Evolutionary conservation across 2,888 invertebrate genomes (phyloP).

Genomic region (Habroteleia sp.): DNA sequence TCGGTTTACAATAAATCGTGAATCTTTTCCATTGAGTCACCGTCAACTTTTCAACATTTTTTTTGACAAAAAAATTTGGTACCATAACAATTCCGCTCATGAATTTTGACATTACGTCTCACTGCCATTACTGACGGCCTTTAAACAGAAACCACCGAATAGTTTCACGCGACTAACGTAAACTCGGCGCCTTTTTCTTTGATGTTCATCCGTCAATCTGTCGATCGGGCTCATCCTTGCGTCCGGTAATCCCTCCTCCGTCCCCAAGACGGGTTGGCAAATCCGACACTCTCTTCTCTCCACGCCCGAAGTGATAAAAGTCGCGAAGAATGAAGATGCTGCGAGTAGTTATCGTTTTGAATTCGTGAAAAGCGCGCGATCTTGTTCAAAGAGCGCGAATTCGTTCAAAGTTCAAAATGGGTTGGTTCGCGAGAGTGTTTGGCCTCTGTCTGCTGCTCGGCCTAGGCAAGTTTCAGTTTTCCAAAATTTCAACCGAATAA

Average conservation of each 20-base stretch:
- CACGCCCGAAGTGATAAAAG: constrained; percentile 65
- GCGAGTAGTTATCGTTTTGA: constrained; percentile 61
- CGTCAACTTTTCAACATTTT: too few species aligned
- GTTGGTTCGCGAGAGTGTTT: constrained; percentile 17
- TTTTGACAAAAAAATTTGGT: too few species aligned
- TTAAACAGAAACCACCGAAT: too few species aligned
- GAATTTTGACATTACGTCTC: too few species aligned
- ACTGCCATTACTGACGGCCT: too few species aligned
- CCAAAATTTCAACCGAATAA: too few species aligned
- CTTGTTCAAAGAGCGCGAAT: constrained; percentile 41
- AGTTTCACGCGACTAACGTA: too few species aligned
- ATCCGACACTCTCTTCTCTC: constrained; percentile 61
- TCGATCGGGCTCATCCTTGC: constrained; percentile 26
- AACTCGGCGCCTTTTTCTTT: not conserved
- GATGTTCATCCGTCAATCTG: constrained; percentile 19
- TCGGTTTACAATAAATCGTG: too few species aligned
- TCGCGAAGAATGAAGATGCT: constrained; percentile 64
- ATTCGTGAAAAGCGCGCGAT: constrained; percentile 34
- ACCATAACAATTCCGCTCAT: too few species aligned
- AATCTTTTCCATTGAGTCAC: too few species aligned
- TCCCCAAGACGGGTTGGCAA: constrained; percentile 39
- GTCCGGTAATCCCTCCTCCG: constrained; percentile 36
- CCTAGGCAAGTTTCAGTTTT: constrained; percentile 27
- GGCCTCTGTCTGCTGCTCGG: constrained; percentile 35
- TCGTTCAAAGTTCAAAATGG: constrained; percentile 31